These are phyloP conservation scores for Mythimna vitellina DNA, from an alignment of 2,888 invertebrate genomes.

Conservation along the genomic window DNA sequence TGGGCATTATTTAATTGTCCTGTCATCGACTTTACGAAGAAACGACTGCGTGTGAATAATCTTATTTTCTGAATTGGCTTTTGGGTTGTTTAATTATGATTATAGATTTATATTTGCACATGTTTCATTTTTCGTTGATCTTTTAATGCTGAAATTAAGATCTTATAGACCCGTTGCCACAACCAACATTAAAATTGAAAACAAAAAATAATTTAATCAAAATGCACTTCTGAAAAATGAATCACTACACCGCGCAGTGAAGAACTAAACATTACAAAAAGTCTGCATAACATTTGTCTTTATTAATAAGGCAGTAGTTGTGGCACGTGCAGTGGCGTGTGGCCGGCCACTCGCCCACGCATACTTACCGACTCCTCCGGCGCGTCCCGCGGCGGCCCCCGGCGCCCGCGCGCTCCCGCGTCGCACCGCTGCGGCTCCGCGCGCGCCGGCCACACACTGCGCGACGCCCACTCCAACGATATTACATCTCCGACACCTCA, in stretches of 20 bases:
- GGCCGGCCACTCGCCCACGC: background rate
- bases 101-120: background rate
- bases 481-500: too few relatives aligned
- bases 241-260: conserved; percentile 30
- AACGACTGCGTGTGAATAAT: background rate
- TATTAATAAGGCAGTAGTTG: background rate
- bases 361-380: background rate
- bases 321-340: background rate
- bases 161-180: background rate
- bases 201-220: background rate
- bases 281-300: background rate
- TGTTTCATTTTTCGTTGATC: background rate
- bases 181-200: background rate
- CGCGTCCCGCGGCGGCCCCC: background rate
- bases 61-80: background rate
- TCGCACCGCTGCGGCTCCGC: background rate
- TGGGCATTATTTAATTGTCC: background rate
- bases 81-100: background rate
- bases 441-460: background rate
- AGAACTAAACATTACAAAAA: conserved; percentile 5
- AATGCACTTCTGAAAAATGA: background rate
- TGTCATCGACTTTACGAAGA: background rate
- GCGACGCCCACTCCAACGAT: background rate
- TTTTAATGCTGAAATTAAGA: background rate
- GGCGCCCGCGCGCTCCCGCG: background rate